Percentiles rank a stretch among this genome's conserved stretches.
phyloP scores from a whole-genome alignment of 1,140 invertebrate species.

The Plodia interpunctella region DNA sequence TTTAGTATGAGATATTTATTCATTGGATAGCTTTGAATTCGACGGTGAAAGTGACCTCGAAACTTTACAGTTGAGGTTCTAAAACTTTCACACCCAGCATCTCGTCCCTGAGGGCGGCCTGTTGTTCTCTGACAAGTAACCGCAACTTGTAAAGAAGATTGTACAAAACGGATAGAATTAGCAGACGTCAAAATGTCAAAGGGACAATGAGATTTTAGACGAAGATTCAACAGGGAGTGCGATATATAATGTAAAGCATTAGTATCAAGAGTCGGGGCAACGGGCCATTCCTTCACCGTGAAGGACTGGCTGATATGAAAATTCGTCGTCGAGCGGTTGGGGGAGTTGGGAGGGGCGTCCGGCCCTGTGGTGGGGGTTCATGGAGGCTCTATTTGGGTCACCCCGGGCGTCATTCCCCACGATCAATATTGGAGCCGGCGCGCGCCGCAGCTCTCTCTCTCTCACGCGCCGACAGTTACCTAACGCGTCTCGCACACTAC shows the following conservation, averaged over 20 bases:
- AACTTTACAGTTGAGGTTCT: conserved; percentile 7
- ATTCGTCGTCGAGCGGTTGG: conserved; percentile 58
- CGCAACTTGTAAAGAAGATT: conserved; percentile 7
- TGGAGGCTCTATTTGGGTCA: conserved; percentile 75
- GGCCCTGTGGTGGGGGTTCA: conserved; percentile 43
- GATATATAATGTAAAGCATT: conserved; percentile 60
- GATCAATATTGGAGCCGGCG: conserved; percentile 70
- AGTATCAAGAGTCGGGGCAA: conserved; percentile 41
- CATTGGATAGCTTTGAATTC: not conserved
- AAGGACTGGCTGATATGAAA: conserved; percentile 70
- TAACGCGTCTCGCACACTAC: conserved; percentile 55
- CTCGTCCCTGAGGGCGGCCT: not conserved
- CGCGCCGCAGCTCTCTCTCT: conserved; percentile 57
- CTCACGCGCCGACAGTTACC: conserved; percentile 52
- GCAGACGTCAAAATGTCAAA: conserved; percentile 29
- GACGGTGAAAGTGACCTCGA: conserved; percentile 8
- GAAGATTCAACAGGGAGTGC: conserved; percentile 33
- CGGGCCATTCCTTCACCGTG: conserved; percentile 54
- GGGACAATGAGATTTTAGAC: conserved; percentile 41
- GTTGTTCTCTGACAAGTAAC: conserved; percentile 13
- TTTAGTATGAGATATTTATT: conserved; percentile 10
- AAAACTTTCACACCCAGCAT: not conserved
- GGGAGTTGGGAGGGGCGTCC: conserved; percentile 34
- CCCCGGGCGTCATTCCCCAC: conserved; percentile 70
- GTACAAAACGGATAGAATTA: conserved; percentile 4